Evolutionary conservation across 30 jellyfish, hydroid and myxozoan species (phyloP).

Genomic region (Aurelia sp.): DNA sequence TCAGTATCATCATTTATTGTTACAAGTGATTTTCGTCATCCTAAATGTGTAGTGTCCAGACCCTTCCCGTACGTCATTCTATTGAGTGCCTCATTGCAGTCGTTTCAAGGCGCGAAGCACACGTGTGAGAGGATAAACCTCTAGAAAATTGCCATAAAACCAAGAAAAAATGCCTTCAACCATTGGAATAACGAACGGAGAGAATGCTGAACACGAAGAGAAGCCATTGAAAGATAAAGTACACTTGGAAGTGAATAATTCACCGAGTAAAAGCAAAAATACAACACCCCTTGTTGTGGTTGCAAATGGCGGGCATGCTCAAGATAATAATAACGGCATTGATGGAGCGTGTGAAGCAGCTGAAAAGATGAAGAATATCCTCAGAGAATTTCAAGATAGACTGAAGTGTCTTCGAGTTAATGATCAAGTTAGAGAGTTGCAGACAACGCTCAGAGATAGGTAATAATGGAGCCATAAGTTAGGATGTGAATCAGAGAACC

Average conservation of each 20-base stretch:
- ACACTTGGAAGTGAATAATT: slow-evolving; percentile 1
- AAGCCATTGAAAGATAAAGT: neutral
- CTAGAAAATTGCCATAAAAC: no score
- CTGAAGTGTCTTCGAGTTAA: slow-evolving; percentile 69
- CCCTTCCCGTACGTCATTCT: no score
- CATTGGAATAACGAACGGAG: slow-evolving; percentile 1
- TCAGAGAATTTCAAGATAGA: slow-evolving; percentile 39
- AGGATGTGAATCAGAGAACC: no score
- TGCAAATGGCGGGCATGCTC: slow-evolving; percentile 25
- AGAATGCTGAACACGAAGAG: slow-evolving; percentile 4
- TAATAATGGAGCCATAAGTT: slow-evolving; percentile 17
- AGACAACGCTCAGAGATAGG: slow-evolving; percentile 94
- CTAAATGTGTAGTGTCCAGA: no score
- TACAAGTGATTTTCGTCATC: no score
- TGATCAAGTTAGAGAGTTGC: slow-evolving; percentile 90
- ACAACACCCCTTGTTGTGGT: slow-evolving; percentile 1
- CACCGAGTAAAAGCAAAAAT: neutral
- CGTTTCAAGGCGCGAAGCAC: no score
- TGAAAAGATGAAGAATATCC: slow-evolving; percentile 4
- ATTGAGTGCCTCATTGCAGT: no score
- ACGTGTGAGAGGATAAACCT: no score
- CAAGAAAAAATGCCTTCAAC: slow-evolving; percentile 47
- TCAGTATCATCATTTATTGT: no score
- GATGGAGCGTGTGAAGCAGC: neutral
- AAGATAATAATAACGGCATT: neutral